phyloP scores from a whole-genome alignment of 2,113 vertebrate species.

The Scophthalmus maximus region DNA sequence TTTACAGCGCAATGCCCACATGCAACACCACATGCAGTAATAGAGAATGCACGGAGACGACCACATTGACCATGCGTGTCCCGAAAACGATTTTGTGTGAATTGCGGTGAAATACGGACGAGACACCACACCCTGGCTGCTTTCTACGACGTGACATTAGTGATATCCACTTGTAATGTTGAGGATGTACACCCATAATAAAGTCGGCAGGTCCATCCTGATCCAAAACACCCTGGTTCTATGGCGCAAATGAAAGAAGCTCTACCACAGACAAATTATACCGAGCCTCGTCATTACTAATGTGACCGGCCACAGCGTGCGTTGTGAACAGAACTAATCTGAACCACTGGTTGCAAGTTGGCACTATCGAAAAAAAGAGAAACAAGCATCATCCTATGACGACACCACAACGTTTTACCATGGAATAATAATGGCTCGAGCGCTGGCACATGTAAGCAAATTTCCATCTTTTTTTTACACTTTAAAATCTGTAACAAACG shows the following conservation, averaged over 20 bases:
- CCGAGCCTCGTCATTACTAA: background rate
- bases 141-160: conserved; percentile 3
- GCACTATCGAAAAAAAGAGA: conserved; percentile 40
- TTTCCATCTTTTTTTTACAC: background rate
- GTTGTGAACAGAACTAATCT: conserved; percentile 25
- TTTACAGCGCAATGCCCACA: conserved; percentile 71
- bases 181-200: background rate
- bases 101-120: conserved; percentile 21
- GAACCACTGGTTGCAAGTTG: conserved; percentile 39
- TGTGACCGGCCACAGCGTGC: conserved; percentile 14
- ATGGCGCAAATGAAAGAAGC: background rate
- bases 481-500: conserved; percentile 16
- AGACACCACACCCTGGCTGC: background rate
- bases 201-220: background rate
- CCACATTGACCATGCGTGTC: conserved; percentile 59
- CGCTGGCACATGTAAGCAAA: conserved; percentile 39
- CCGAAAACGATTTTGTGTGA: conserved; percentile 13
- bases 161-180: conserved; percentile 9
- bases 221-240: background rate
- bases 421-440: conserved; percentile 31
- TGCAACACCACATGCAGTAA: conserved; percentile 78
- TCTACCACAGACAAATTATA: background rate
- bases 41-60: conserved; percentile 68
- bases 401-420: background rate
- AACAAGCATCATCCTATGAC: background rate